phyloP scores from a whole-genome alignment of 2,797 vertebrate genomes.

The Macrochelys suwanniensis region DNA sequence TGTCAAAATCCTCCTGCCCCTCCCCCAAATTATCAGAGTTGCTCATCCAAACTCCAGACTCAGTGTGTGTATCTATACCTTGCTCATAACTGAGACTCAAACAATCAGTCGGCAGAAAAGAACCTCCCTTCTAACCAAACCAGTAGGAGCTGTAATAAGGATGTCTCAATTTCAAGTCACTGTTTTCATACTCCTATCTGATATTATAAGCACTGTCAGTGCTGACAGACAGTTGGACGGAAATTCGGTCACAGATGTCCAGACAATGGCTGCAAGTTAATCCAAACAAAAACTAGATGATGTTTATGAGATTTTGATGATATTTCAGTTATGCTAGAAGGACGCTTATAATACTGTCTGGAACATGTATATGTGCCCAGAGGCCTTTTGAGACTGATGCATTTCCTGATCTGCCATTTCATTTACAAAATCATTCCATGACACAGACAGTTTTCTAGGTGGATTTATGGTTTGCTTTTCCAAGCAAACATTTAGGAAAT shows the following conservation, averaged over 20 bases:
- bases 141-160: neutral
- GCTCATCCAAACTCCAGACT: neutral
- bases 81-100: neutral
- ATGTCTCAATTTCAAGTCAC: neutral
- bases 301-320: neutral
- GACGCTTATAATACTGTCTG: neutral
- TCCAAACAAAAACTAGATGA: neutral
- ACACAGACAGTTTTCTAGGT: neutral
- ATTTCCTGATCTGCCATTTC: neutral
- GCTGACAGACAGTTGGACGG: neutral
- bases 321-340: neutral
- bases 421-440: neutral
- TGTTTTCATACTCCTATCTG: neutral
- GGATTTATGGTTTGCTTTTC: neutral
- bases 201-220: neutral
- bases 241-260: conserved; percentile 11
- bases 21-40: neutral
- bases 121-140: neutral
- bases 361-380: neutral
- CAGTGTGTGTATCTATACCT: neutral
- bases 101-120: neutral
- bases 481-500: neutral
- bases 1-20: neutral
- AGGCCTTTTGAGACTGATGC: neutral
- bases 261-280: neutral